Percentiles rank a stretch among this genome's conserved stretches.
phyloP scores from a whole-genome alignment of 2,797 vertebrate genomes.

The Phrynocephalus guinanensis region DNA sequence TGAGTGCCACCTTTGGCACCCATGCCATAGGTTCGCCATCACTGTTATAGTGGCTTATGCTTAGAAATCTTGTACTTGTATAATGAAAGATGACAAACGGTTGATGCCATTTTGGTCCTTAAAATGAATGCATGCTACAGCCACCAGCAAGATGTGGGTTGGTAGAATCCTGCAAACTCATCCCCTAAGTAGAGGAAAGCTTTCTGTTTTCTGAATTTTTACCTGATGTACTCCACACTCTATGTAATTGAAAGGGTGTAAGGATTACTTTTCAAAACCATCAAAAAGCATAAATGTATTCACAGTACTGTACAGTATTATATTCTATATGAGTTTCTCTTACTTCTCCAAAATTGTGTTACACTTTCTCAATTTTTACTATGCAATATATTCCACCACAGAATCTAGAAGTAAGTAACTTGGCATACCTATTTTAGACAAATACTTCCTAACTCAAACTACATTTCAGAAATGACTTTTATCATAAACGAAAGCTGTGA shows the following conservation, averaged over 20 bases:
- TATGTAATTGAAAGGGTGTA: neutral
- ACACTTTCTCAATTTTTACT: neutral
- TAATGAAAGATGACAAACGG: neutral
- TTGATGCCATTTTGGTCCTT: neutral
- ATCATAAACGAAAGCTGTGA: too few relatives aligned
- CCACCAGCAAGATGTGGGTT: neutral
- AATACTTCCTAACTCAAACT: neutral
- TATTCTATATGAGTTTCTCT: neutral
- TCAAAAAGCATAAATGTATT: neutral
- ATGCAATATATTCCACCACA: neutral
- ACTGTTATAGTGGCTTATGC: too few relatives aligned
- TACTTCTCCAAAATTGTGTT: neutral
- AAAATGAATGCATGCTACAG: neutral
- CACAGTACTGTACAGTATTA: neutral
- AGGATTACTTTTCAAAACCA: neutral
- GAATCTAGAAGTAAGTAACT: neutral
- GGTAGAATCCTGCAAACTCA: neutral
- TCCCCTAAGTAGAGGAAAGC: neutral
- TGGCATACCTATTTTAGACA: neutral
- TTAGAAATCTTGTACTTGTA: neutral
- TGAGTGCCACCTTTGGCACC: too few relatives aligned
- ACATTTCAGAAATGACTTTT: neutral
- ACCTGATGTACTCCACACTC: neutral
- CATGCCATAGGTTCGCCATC: too few relatives aligned
- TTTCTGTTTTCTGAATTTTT: neutral